phyloP scores from a whole-genome alignment of 2,113 vertebrate genomes.

The Osmerus mordax region DNA sequence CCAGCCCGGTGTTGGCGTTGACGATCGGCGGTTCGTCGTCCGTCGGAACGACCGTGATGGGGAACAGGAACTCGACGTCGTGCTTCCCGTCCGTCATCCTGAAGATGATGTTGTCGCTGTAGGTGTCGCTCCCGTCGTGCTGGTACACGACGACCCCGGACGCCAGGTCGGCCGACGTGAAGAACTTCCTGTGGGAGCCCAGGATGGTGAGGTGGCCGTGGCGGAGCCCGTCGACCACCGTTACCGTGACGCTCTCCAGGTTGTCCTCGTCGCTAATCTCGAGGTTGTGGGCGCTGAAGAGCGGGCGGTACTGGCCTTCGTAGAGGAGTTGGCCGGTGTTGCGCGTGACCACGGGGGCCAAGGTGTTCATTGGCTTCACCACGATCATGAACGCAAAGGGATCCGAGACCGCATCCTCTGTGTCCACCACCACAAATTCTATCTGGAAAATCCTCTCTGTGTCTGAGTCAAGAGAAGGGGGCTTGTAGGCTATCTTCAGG shows the following conservation, averaged over 20 bases:
- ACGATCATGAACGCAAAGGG: constrained; percentile 93
- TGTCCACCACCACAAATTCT: constrained; percentile 87
- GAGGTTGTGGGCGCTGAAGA: constrained; percentile 79
- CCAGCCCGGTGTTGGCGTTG: constrained; percentile 87
- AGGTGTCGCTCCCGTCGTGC: constrained; percentile 86
- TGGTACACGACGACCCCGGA: constrained; percentile 83
- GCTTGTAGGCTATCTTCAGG: constrained; percentile 89
- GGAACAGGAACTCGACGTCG: constrained; percentile 90
- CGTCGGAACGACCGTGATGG: constrained; percentile 87
- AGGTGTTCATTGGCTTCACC: constrained; percentile 91
- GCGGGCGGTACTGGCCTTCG: constrained; percentile 88
- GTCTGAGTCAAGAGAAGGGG: constrained; percentile 82
- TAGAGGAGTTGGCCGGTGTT: constrained; percentile 92
- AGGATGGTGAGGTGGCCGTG: constrained; percentile 82
- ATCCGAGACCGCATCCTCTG: constrained; percentile 86
- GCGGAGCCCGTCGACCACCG: constrained; percentile 83
- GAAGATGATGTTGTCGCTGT: constrained; percentile 91
- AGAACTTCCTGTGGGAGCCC: constrained; percentile 75
- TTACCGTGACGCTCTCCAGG: constrained; percentile 76
- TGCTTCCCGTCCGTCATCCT: constrained; percentile 87
- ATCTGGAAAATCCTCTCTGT: constrained; percentile 88
- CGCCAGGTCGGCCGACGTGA: constrained; percentile 79
- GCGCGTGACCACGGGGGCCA: constrained; percentile 86
- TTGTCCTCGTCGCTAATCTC: constrained; percentile 91
- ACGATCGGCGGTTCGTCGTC: constrained; percentile 91